These are phyloP conservation scores for Myocastor coypus DNA, from an alignment of 2,113 vertebrate species.

Conservation along the genomic window DNA sequence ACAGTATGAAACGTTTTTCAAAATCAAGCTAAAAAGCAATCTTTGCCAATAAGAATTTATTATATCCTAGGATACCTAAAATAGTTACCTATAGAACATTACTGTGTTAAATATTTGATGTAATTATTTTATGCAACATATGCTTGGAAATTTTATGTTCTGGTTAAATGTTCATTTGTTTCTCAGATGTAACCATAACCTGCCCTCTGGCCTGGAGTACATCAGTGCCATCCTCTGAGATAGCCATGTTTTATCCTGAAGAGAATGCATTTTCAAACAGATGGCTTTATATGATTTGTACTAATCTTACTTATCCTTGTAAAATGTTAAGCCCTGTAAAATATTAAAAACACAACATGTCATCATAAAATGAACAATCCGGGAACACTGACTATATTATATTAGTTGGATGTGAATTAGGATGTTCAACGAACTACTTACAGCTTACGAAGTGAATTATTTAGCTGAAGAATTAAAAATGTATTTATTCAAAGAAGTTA, in stretches of 20 bases:
- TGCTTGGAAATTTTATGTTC: neutral
- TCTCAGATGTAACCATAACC: neutral
- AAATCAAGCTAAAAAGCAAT: slow-evolving; percentile 27
- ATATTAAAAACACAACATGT: neutral
- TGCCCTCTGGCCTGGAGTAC: neutral
- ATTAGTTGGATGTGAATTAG: neutral
- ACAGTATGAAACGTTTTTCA: neutral
- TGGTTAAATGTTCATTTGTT: neutral
- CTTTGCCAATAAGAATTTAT: neutral
- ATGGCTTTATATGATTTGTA: neutral
- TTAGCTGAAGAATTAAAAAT: neutral
- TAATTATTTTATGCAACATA: neutral
- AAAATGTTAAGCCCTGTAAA: slow-evolving; percentile 1
- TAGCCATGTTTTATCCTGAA: neutral
- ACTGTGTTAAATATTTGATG: neutral
- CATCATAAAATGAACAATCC: neutral
- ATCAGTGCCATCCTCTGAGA: neutral
- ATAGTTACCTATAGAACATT: neutral
- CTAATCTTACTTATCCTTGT: neutral
- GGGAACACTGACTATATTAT: neutral
- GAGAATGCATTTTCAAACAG: neutral
- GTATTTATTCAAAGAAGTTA: slow-evolving; percentile 9
- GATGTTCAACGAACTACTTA: neutral
- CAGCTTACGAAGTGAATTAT: neutral
- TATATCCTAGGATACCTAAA: neutral